A percentile compares a stretch with the other conserved stretches of the same genome.
Evolutionary conservation across 2,113 vertebrate species (phyloP).

Genomic region (Saguinus imperator): DNA sequence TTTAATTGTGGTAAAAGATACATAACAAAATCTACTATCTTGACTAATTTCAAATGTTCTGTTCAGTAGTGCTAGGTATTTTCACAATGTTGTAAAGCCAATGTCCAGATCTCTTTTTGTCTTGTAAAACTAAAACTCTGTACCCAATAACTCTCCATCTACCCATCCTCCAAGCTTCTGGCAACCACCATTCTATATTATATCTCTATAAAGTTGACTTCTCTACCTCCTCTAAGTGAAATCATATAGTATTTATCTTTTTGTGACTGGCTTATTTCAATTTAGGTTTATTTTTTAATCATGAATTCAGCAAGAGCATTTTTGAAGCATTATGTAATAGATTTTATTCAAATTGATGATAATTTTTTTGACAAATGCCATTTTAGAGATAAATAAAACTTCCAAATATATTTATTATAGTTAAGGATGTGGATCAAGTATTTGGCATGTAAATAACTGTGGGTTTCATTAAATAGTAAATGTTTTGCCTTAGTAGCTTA

Average conservation of each 20-base stretch:
- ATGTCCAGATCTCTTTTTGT: background rate
- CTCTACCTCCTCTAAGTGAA: background rate
- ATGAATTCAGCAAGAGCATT: background rate
- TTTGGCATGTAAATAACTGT: background rate
- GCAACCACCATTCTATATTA: background rate
- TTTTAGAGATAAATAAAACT: constrained; percentile 27
- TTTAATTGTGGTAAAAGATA: background rate
- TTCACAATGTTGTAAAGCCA: background rate
- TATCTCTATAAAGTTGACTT: background rate
- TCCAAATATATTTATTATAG: background rate
- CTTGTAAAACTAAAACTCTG: background rate
- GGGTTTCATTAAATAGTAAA: background rate
- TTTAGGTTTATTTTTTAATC: background rate
- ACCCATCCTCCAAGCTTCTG: accelerated
- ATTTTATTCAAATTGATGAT: constrained; percentile 29
- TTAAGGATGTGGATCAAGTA: constrained; percentile 15
- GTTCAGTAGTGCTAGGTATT: background rate
- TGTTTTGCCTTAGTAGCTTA: background rate
- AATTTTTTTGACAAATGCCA: background rate
- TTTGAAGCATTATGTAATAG: background rate
- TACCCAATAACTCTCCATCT: background rate
- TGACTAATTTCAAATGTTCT: background rate
- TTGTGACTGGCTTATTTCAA: background rate
- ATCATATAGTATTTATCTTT: background rate
- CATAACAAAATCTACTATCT: background rate